Conservation (phyloP, 2,113 vertebrate genomes). For the Plestiodon gilberti region DNA sequence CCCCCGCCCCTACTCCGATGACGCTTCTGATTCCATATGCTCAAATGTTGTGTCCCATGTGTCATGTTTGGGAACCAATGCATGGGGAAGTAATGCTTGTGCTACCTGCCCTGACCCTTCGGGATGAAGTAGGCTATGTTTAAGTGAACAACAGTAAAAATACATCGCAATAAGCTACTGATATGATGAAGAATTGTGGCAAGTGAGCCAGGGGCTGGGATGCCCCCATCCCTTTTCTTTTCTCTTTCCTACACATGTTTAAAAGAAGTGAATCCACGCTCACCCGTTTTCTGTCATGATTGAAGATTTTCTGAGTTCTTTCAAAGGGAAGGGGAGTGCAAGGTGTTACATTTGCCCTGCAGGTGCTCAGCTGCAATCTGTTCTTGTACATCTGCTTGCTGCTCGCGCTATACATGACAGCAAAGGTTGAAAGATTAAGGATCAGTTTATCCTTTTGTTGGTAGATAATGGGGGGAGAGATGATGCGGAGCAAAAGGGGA, state of each 20-base stretch:
- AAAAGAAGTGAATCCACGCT: background rate
- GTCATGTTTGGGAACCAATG: too few relatives aligned
- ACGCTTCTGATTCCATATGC: too few relatives aligned
- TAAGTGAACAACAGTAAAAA: too few relatives aligned
- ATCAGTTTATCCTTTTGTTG: background rate
- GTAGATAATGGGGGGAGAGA: background rate
- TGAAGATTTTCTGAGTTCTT: slow-evolving; percentile 16
- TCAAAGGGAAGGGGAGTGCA: slow-evolving; percentile 42
- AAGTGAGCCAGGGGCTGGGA: background rate
- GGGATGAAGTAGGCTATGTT: background rate
- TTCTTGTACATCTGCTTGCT: slow-evolving; percentile 50
- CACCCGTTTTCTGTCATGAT: background rate
- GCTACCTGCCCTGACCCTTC: too few relatives aligned
- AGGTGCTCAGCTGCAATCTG: slow-evolving; percentile 56
- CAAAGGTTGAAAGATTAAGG: slow-evolving; percentile 42
- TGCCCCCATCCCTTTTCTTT: background rate
- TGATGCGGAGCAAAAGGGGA: slow-evolving; percentile 1
- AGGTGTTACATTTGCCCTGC: slow-evolving; percentile 65
- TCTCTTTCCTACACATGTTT: background rate
- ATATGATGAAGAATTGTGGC: too few relatives aligned
- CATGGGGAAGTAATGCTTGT: background rate
- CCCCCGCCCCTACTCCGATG: too few relatives aligned
- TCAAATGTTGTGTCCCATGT: too few relatives aligned
- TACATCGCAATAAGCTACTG: too few relatives aligned
- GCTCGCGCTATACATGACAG: slow-evolving; percentile 44